These are phyloP conservation scores for Macrobrachium nipponense DNA, from an alignment of 1,140 invertebrate species.

Conservation along the genomic window DNA sequence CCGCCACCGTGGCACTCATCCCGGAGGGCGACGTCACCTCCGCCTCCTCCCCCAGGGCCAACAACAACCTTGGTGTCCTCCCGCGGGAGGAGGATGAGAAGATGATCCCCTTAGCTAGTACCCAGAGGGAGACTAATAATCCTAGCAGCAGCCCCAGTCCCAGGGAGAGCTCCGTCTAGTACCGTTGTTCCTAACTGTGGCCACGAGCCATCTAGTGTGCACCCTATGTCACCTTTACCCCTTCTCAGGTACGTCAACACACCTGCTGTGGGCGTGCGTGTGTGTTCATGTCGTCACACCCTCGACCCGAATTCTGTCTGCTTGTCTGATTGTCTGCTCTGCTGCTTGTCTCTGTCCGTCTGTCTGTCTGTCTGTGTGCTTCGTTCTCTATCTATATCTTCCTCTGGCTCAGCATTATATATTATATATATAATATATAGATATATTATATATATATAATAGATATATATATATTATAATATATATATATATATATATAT, in stretches of 20 bases:
- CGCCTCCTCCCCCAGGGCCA: conserved; percentile 21
- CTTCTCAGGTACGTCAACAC: conserved; percentile 22
- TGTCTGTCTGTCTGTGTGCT: background rate
- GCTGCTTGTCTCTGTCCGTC: background rate
- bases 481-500: conserved; percentile 20
- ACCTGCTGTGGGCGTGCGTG: background rate
- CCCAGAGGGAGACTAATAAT: conserved; percentile 23
- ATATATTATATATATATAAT: conserved; percentile 8
- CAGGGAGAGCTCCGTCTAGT: conserved; percentile 55
- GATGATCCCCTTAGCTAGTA: conserved; percentile 2
- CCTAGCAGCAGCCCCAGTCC: conserved; percentile 44
- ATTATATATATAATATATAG: conserved; percentile 6
- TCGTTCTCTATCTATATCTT: background rate
- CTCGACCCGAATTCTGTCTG: background rate
- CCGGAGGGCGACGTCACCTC: conserved; percentile 22
- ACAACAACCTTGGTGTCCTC: too few relatives aligned
- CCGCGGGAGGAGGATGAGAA: too few relatives aligned
- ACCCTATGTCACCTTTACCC: conserved; percentile 27
- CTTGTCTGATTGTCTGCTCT: too few relatives aligned
- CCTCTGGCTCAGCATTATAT: background rate
- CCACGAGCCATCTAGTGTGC: conserved; percentile 34
- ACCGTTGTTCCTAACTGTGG: background rate
- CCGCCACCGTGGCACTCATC: conserved; percentile 46
- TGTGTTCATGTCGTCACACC: background rate
- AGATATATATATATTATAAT: conserved; percentile 8